Evolutionary conservation across 1,140 invertebrate species (phyloP), one percentile per base, ranked within the genome.

Genomic region (Orchestia grillus): DNA sequence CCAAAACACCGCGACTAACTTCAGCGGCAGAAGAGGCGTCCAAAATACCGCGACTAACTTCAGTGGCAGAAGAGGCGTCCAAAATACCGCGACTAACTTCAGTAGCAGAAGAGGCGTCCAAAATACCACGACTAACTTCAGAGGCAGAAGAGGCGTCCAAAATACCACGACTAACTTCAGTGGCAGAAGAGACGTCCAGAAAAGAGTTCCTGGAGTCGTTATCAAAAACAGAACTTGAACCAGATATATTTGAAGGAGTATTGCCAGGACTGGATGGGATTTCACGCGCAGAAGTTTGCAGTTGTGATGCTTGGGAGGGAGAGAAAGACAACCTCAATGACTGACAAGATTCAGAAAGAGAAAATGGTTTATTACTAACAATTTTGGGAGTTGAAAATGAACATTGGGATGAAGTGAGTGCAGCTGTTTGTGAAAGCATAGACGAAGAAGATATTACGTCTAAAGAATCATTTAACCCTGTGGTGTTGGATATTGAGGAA

Each of bases 311-410:
- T 94, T 94, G 92, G 3, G 92, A 16, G 3, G 92, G 92, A 47
- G 92, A 94, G 43, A 94, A 94, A 45, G 92, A 94, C 44, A 94
- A 47, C 36, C 92, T 94, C 44, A 94, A 47, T 15, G 92, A 94
- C 44, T 94, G 92, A 47, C 44, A 45, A 45, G 43, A 44, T 15
- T 94, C 92, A 41, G 92, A 94, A 19, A 94, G 92, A 94, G 44
- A 90, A 90, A 41, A 77, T 15, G 62, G 62, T 36, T 77, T 77
- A n/a, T n/a, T n/a, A 77, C 62, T 77, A 23, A 77, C 62, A 77
- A 77, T 77, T 77, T 77, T 77, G 36, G 62, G 62, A 36, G 62
- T 77, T 1, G 62, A 77, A 77, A 77, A 77, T 36, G 62, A 77
- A 1, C 11, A 77, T 77, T 77, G 62, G 28, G 62, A 28, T 77